Evolutionary conservation across 2,888 invertebrate genomes (phyloP), one percentile per base, ranked within the genome.

Genomic region (Hirtodrosophila trivittata): DNA sequence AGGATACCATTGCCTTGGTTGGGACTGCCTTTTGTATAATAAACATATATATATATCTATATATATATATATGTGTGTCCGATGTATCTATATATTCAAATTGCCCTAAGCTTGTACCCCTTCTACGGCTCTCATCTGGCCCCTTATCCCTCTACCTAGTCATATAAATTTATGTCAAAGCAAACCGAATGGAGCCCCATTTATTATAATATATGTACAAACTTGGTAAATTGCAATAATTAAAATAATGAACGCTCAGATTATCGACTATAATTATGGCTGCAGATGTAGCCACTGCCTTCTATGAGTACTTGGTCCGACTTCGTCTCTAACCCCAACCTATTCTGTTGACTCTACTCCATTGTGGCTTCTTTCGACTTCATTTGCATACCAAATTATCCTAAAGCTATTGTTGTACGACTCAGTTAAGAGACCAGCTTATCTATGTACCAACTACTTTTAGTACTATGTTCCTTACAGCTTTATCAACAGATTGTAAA

Each of bases 141-240:
- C 18, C 28, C 49, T 49, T 49, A 39, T 26, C 38, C 18, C 13
- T 1, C n/a, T 6, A 14, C 8, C 32, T 4, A 13, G 25, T 25
- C 38, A 47, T 54, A 72, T 77, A 64, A 82, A 87, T 85, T 87
- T 56, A 71, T 77, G 83, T 72, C 74, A 64, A 75, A 70, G 70
- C 71, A 59, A 51, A 60, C 66, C 66, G 70, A 76, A 75, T 70
- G 70, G 56, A 56, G 74, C 54, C 56, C 69, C 75, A 77, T 86
- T 81, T 76, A 73, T 81, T 81, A 77, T 86, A 86, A 87, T 87
- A 86, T 80, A 86, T 80, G 81, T 78, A 76, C 28, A 75, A 81
- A 75, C 70, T 74, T 75, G 69, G 63, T 70, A 75, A 83, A 87
- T 83, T 80, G 74, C 80, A 78, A 83, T 85, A 83, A 87, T 87